Evolutionary conservation across 1,140 invertebrate genomes (phyloP).

Genomic region (Cydia pomonella): DNA sequence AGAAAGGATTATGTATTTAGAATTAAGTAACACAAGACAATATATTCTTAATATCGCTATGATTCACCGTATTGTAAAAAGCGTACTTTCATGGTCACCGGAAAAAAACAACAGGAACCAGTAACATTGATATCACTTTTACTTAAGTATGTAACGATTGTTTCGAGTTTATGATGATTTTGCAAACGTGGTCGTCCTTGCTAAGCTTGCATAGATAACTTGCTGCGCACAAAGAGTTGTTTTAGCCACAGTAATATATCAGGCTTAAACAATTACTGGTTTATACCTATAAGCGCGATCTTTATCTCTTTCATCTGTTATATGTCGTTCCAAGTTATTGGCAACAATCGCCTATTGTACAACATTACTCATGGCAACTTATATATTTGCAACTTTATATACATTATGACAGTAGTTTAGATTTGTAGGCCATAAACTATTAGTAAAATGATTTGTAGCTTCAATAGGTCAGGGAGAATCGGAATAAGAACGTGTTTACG

Average conservation of each 20-base stretch:
- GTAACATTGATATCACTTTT: conserved; percentile 6
- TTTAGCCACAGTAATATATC: not conserved
- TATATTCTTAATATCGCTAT: not conserved
- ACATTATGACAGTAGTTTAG: conserved; percentile 7
- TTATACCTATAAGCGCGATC: not conserved
- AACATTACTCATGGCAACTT: not conserved
- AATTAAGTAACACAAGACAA: too few relatives aligned
- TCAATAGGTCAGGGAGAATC: conserved; percentile 12
- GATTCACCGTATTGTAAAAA: not conserved
- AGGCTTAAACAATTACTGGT: not conserved
- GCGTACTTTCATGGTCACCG: not conserved
- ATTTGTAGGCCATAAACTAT: conserved; percentile 1
- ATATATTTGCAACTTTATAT: not conserved
- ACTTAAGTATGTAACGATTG: not conserved
- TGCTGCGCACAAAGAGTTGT: not conserved
- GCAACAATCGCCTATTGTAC: conserved; percentile 8
- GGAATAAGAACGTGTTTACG: conserved; percentile 17
- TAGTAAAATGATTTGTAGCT: not conserved
- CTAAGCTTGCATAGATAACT: not conserved
- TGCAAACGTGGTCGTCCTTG: conserved; percentile 6
- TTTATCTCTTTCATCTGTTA: conserved; percentile 5
- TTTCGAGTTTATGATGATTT: not conserved
- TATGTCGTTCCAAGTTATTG: not conserved
- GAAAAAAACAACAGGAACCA: not conserved
- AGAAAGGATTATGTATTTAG: too few relatives aligned